Base-by-base conservation (phyloP, 1,140 invertebrate species). In the Drosophila truncata region DNA sequence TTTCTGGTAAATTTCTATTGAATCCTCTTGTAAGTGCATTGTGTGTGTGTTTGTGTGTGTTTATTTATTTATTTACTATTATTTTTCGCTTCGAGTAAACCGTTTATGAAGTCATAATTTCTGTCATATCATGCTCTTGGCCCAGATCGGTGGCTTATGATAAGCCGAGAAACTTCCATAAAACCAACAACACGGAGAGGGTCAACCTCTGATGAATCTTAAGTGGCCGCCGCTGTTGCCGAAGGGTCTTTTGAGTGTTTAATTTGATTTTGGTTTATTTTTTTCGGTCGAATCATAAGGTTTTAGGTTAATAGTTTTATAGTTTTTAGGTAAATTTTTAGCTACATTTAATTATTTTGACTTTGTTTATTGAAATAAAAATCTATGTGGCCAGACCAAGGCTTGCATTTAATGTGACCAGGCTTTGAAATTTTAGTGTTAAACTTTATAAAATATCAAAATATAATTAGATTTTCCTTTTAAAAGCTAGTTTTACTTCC, bases 71-170 rank as follows among this genome's bases (percentile, higher is more conserved):
- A 31, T 61, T 23, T 35, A 35, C 29, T 63, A 41, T 52, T 41
- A 25, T 64, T 79, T 35, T 37, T 42, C 16, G 52, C 58, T 67
- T 79, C 37, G 13, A 67, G 72, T 60, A 55, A 73, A 69, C 33
- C 69, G 77, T 90, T 90, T 88, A 88, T 88, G 85, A 88, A 88
- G 84, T 78, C 84, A 88, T 88, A 88, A 90, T 88, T 78, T 88
- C 46, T 88, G 84, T 90, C 85, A 69, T 81, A 88, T 88, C 84
- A 88, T 84, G 62, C 50, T 79, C 61, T 49, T 52, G 44, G 59
- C 59, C 55, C 42, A 78, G 80, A 86, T 87, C 84, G 80, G 67
- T 69, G 74, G 73, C 82, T 60, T 42, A 60, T 74, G 82, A 85
- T 85, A 85, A 85, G 82, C 62, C 52, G 27, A 29, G 8, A 9